Evolutionary conservation across 2,113 vertebrate species (phyloP).

Genomic region (Holacanthus passer): DNA sequence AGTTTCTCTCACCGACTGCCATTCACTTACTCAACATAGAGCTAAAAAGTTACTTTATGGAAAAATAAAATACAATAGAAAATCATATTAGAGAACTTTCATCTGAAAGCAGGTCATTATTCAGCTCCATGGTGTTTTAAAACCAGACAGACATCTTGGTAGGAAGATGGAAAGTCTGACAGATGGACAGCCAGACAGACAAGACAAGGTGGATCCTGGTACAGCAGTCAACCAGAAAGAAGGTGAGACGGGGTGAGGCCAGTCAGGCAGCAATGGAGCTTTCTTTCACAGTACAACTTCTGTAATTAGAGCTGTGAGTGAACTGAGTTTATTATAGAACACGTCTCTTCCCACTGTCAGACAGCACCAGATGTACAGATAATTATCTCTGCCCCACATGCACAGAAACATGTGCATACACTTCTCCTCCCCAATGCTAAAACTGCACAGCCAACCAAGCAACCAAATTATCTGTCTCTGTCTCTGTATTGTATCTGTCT

Average conservation of each 20-base stretch:
- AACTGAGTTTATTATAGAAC: constrained; percentile 13
- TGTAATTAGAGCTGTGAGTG: constrained; percentile 9
- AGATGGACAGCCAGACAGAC: neutral
- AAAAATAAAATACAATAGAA: neutral
- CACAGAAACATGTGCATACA: neutral
- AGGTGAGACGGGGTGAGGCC: neutral
- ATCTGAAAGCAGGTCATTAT: neutral
- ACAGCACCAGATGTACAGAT: constrained; percentile 2
- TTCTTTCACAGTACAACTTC: constrained; percentile 20
- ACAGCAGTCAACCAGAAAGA: constrained; percentile 1
- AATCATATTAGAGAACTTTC: neutral
- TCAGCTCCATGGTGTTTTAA: constrained; percentile 2
- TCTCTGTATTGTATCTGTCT: no score
- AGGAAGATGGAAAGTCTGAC: constrained; percentile 13
- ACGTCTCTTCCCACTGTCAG: neutral
- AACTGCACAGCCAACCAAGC: neutral
- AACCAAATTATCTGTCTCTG: no score
- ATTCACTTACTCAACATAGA: neutral
- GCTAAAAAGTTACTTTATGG: neutral
- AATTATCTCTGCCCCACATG: constrained; percentile 20
- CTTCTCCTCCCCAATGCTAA: neutral
- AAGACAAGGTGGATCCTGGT: constrained; percentile 2
- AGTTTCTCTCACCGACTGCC: neutral
- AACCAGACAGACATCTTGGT: constrained; percentile 4
- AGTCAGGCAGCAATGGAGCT: neutral